Evolutionary conservation across 2,888 invertebrate species (phyloP), one percentile per base, ranked within the genome.

Genomic region (Chrysomela aeneicollis): DNA sequence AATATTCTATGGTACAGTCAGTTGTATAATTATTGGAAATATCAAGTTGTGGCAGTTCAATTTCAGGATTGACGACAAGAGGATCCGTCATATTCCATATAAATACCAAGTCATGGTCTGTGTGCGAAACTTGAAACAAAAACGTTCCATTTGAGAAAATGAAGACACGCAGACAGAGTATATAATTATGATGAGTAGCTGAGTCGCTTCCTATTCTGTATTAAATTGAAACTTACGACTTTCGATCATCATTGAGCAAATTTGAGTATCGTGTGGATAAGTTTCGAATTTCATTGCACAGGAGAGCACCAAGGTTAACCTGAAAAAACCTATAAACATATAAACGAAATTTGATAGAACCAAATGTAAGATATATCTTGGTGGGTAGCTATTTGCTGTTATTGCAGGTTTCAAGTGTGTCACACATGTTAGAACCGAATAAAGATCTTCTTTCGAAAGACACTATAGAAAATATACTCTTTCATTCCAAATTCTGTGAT

Each of bases 221-320:
- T n/a, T n/a, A n/a, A n/a, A n/a, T n/a, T n/a, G n/a, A n/a, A n/a
- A 90, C 94, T 90, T 86, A 95, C 95, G 87, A 78, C 95, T 95
- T 85, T 96, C 95, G 64, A 96, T 95, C 91, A 94, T 93, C 91
- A 96, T 93, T 59, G 92, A 92, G 81, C 96, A 97, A 74, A 92
- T 91, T 84, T 97, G 96, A 1, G 95, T 95, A 77, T 97, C 96
- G 78, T 96, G 95, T 0, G 96, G 96, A 81, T 95, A 96, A 0
- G 94, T 89, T 78, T 95, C 94, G 74, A 96, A 94, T 83, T 95
- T 94, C 96, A 96, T 96, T 1, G 95, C 95, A 82, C 96, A 96
- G 0, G 95, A 95, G 30, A 97, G 83, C 0, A 95, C 95, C 73
- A 97, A 80, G 0, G 95, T 95, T 72, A 97, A 84, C 80, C 95